Evolutionary conservation across 2,797 vertebrate genomes (phyloP), one percentile per base, ranked within the genome.

Genomic region (Takifugu rubripes): DNA sequence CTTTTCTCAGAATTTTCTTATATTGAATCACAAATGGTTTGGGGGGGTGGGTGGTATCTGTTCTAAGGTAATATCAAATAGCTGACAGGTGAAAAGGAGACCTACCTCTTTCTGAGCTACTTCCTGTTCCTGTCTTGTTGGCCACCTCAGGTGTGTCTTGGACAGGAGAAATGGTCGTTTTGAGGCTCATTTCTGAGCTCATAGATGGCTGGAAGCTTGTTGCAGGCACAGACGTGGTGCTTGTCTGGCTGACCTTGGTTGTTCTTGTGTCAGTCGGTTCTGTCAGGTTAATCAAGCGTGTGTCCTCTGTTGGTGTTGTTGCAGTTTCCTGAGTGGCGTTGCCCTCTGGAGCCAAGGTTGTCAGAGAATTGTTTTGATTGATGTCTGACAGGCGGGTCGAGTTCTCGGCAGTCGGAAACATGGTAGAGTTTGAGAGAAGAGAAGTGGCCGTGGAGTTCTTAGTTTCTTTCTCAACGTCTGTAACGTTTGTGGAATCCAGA

Each of bases 61-160:
- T 7, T 29, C 11, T 40, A 40, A 11, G 12, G 3, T 11, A 3
- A 40, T 12, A 3, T 40, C 2, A 40, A 14, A 14, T 12, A 3
- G 11, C 36, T 40, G 36, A 14, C 36, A 40, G 36, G 12, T 33
- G 36, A 5, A 40, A 40, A 46, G 16, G 6, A n/a, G 12, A 43
- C 1, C 31, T 83, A 84, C 86, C 88, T 89, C 75, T 81, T 0
- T 80, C 83, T 31, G 77, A 71, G 70, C 47, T 70, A 62, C 59
- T 58, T 17, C 61, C 68, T 16, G 47, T 21, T 42, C 46, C 62
- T 0, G 25, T 76, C 16, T 57, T 55, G 70, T 84, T 86, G 49
- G 16, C 52, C 33, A 5, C 54, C 44, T 68, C 70, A 2, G 77
- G 27, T 49, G 74, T 51, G 55, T 40, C 44, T 0, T 46, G 17